Evolutionary conservation across 2,113 vertebrate species (phyloP).

Genomic region (Morone chrysops): DNA sequence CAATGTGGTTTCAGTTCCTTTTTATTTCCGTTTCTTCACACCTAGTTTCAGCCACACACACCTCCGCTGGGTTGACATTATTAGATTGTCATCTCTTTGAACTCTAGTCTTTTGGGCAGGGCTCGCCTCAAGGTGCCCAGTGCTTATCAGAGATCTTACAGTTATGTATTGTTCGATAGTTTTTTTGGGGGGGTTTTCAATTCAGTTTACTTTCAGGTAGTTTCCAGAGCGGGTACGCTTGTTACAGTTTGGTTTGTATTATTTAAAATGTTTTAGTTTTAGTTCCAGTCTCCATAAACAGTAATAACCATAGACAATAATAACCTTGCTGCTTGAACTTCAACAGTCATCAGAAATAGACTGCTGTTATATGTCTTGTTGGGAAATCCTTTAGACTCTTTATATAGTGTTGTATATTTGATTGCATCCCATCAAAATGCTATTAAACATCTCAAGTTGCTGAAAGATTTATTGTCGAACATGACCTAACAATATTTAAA

Average conservation of each 20-base stretch:
- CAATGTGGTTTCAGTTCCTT: no score
- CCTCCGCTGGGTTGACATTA: slow-evolving; percentile 38
- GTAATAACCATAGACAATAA: no score
- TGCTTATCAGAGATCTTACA: not conserved
- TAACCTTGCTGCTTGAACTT: not conserved
- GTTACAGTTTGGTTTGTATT: no score
- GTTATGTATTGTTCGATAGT: no score
- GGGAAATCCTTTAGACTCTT: not conserved
- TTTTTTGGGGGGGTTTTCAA: no score
- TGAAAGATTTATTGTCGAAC: not conserved
- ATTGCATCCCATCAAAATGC: not conserved
- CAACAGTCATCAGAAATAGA: not conserved
- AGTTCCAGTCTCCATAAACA: not conserved
- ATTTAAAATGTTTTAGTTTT: no score
- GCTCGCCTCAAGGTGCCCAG: slow-evolving; percentile 27
- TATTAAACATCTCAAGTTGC: not conserved
- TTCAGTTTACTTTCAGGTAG: no score
- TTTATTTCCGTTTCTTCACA: not conserved
- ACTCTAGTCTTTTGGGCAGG: slow-evolving; percentile 60
- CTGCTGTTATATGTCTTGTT: not conserved
- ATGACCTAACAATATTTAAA: not conserved
- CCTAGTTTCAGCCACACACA: slow-evolving; percentile 2
- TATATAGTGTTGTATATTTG: not conserved
- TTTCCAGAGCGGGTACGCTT: no score
- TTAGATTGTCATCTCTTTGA: slow-evolving; percentile 58